phyloP scores from a whole-genome alignment of 2,797 vertebrate genomes.

The Channallabes apus region DNA sequence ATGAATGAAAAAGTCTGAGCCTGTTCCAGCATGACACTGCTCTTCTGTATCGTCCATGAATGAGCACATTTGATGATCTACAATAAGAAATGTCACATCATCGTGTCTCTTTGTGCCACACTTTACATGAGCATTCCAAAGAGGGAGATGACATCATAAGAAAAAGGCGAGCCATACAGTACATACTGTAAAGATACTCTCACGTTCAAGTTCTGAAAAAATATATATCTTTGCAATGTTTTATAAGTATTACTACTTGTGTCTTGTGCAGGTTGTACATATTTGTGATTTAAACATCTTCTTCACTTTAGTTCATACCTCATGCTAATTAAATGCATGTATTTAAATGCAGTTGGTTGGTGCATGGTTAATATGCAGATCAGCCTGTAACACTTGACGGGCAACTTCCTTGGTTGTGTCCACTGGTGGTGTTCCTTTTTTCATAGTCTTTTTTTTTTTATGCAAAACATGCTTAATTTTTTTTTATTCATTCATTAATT shows the following conservation, averaged over 20 bases:
- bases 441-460: background rate
- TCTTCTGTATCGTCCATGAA: background rate
- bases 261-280: background rate
- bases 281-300: too few relatives aligned
- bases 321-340: background rate
- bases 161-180: background rate
- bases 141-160: background rate
- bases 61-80: background rate
- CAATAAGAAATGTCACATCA: background rate
- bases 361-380: constrained; percentile 1
- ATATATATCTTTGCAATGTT: background rate
- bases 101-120: background rate
- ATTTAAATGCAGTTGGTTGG: background rate
- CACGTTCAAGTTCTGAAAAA: background rate
- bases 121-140: background rate
- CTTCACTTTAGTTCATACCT: too few relatives aligned
- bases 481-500: background rate
- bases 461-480: background rate
- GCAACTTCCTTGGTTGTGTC: background rate
- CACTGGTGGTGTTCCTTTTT: background rate
- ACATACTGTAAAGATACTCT: background rate
- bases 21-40: background rate
- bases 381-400: background rate
- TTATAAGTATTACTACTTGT: background rate
- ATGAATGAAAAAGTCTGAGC: background rate